These are phyloP conservation scores for Pseudopipra pipra DNA, from an alignment of 2,113 vertebrate species.

Conservation along the genomic window DNA sequence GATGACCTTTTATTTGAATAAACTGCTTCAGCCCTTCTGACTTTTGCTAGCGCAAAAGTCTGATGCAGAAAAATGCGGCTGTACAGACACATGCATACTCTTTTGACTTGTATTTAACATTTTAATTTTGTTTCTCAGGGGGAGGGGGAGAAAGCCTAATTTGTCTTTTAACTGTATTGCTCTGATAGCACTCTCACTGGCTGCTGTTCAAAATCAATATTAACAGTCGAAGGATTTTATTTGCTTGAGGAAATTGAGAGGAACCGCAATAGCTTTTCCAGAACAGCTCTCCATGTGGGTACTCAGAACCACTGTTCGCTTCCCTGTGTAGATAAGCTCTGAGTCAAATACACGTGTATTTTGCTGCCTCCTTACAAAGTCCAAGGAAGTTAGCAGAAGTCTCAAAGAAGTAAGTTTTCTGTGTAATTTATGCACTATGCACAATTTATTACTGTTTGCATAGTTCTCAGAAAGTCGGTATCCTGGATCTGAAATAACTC, in stretches of 20 bases:
- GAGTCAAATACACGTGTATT: neutral
- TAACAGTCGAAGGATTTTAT: neutral
- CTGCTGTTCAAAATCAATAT: constrained; percentile 17
- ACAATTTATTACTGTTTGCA: neutral
- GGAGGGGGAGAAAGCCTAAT: neutral
- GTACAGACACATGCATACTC: neutral
- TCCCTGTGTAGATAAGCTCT: neutral
- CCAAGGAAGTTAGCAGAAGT: neutral
- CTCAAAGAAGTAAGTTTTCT: neutral
- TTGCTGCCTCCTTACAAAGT: neutral
- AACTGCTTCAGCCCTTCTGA: neutral
- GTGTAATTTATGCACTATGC: neutral
- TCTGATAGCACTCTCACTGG: neutral
- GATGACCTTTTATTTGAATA: neutral
- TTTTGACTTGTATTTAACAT: neutral
- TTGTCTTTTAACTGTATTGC: neutral
- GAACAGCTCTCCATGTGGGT: neutral
- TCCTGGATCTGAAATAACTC: neutral
- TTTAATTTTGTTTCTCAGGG: neutral
- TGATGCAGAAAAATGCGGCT: neutral
- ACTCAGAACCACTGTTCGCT: neutral
- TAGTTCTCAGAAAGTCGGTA: neutral
- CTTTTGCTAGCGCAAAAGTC: neutral
- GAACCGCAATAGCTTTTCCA: neutral
- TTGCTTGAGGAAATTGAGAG: neutral